Conservation (phyloP, 2,113 vertebrate genomes). For the Delphinapterus leucas region DNA sequence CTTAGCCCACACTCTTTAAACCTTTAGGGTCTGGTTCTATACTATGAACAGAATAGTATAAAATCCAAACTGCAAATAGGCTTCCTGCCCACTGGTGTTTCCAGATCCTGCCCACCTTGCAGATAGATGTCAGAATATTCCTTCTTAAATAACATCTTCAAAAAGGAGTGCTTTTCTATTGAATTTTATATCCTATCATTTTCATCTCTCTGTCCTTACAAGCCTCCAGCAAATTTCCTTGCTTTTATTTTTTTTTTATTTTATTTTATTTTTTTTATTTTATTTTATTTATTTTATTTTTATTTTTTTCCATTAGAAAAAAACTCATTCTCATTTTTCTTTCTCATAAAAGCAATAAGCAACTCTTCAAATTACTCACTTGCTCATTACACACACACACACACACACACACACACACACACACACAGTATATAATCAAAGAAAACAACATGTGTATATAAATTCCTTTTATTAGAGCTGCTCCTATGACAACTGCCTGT, state of each 20-base stretch:
- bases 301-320: constrained; percentile 43
- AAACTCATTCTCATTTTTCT: constrained; percentile 30
- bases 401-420: not conserved
- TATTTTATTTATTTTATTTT: no score
- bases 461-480: not conserved
- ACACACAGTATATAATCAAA: not conserved
- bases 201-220: constrained; percentile 66
- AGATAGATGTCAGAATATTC: constrained; percentile 54
- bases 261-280: no score
- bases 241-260: constrained; percentile 64
- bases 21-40: not conserved
- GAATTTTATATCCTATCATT: constrained; percentile 63
- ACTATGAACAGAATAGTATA: constrained; percentile 44
- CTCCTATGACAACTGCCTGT: not conserved
- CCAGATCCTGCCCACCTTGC: constrained; percentile 52
- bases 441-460: not conserved
- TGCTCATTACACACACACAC: not conserved
- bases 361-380: not conserved
- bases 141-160: constrained; percentile 62
- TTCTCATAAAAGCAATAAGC: not conserved
- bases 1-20: not conserved
- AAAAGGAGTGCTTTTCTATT: constrained; percentile 43
- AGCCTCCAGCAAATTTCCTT: constrained; percentile 58
- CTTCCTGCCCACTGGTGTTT: constrained; percentile 38
- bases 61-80: constrained; percentile 42